Percentiles rank a stretch among this genome's conserved stretches.
These are phyloP conservation scores for Sphecodes monilicornis DNA, from an alignment of 2,888 invertebrate species.

Conservation along the genomic window DNA sequence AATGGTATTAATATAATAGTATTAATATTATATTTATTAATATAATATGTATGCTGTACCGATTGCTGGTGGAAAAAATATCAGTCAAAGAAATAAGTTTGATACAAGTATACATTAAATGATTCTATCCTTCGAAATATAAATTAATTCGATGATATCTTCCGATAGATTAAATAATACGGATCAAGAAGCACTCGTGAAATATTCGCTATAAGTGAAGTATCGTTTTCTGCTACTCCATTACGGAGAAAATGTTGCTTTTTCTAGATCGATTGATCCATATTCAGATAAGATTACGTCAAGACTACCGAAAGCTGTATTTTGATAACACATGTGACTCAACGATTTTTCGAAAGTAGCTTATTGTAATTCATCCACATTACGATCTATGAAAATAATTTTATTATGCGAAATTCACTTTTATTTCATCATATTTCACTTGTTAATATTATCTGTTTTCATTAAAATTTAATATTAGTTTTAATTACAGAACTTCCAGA, in stretches of 20 bases:
- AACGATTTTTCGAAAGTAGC: neutral
- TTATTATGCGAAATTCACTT: neutral
- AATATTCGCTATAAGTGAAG: constrained; percentile 1
- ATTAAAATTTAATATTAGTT: neutral
- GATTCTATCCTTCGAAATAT: neutral
- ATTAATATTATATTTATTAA: too few species aligned
- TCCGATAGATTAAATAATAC: neutral
- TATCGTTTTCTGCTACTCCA: constrained; percentile 18
- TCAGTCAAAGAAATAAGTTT: neutral
- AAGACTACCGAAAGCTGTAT: neutral
- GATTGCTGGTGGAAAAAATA: neutral
- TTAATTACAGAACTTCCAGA: neutral
- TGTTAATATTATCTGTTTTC: too few species aligned
- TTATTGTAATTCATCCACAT: neutral
- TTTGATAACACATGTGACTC: constrained; percentile 19
- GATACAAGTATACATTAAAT: neutral
- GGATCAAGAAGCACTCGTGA: constrained; percentile 1
- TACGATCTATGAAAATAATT: neutral
- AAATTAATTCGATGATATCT: constrained; percentile 11
- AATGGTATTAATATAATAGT: too few species aligned
- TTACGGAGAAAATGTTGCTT: constrained; percentile 7
- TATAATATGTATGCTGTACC: neutral
- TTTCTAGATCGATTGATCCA: constrained; percentile 24
- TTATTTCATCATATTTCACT: too few species aligned
- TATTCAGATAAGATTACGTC: constrained; percentile 38